Evolutionary conservation across 92 coral and sea anemone species (phyloP).

Genomic region (Parazoanthus atlanticus): DNA sequence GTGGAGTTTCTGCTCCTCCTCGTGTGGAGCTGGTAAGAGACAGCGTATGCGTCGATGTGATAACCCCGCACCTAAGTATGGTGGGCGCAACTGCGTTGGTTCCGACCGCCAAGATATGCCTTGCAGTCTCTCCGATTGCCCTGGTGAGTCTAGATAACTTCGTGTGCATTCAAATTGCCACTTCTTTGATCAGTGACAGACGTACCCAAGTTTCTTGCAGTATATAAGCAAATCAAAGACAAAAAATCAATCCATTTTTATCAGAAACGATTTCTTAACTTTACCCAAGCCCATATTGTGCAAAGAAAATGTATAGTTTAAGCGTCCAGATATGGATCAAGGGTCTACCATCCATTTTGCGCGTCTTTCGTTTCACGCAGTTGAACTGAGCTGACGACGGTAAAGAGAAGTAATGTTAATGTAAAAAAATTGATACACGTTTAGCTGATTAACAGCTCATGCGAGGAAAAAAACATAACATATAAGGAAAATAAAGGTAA

Average conservation of each 20-base stretch:
- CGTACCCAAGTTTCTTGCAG: not conserved
- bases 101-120: slow-evolving; percentile 87
- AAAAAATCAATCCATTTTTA: too few species aligned
- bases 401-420: too few species aligned
- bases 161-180: not conserved
- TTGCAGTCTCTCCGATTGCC: slow-evolving; percentile 96
- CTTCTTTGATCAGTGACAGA: not conserved
- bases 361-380: too few species aligned
- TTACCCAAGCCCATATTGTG: not conserved
- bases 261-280: not conserved
- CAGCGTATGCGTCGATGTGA: slow-evolving; percentile 96
- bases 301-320: too few species aligned
- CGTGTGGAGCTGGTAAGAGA: slow-evolving; percentile 97
- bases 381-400: too few species aligned
- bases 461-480: too few species aligned
- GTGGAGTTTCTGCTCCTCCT: slow-evolving; percentile 96
- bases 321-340: too few species aligned
- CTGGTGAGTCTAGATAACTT: slow-evolving; percentile 63
- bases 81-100: slow-evolving; percentile 89
- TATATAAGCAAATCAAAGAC: too few species aligned
- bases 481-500: too few species aligned
- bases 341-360: too few species aligned
- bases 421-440: too few species aligned
- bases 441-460: too few species aligned
- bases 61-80: slow-evolving; percentile 92